These are phyloP conservation scores for Lophius piscatorius DNA, from an alignment of 2,113 vertebrate genomes.

Conservation along the genomic window DNA sequence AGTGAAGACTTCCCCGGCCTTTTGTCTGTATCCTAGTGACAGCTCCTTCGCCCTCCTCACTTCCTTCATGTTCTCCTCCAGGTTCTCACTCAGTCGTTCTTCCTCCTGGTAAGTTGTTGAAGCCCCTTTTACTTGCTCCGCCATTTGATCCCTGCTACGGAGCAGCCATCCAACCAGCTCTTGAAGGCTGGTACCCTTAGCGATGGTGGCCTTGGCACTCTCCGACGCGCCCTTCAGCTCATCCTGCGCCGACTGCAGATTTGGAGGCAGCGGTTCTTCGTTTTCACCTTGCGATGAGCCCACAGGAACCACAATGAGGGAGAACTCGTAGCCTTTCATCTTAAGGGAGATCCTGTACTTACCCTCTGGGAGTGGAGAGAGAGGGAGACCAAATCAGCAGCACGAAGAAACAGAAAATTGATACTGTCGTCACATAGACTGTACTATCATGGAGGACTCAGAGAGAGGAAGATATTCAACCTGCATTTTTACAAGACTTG, in stretches of 20 bases:
- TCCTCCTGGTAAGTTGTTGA: slow-evolving; percentile 69
- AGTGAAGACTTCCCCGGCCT: slow-evolving; percentile 56
- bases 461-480: too few species aligned
- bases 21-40: slow-evolving; percentile 58
- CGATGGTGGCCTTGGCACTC: slow-evolving; percentile 63
- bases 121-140: slow-evolving; percentile 31
- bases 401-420: background rate
- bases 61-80: slow-evolving; percentile 74
- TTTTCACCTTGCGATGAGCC: slow-evolving; percentile 26
- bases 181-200: slow-evolving; percentile 52
- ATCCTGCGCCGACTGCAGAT: slow-evolving; percentile 63
- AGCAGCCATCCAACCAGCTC: slow-evolving; percentile 68
- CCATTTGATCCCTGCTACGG: slow-evolving; percentile 61
- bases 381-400: background rate
- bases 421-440: background rate
- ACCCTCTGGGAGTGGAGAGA: slow-evolving; percentile 52
- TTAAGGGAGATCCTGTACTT: slow-evolving; percentile 63
- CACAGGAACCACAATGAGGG: slow-evolving; percentile 60
- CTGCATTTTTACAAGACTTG: too few species aligned
- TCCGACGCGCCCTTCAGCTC: slow-evolving; percentile 63
- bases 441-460: background rate
- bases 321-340: slow-evolving; percentile 78
- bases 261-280: slow-evolving; percentile 43
- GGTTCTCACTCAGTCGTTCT: slow-evolving; percentile 58
- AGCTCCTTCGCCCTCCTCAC: slow-evolving; percentile 68